Percentiles rank a stretch among this genome's conserved stretches.
These are phyloP conservation scores for Candidula unifasciata DNA, from an alignment of 2,888 invertebrate genomes.

Conservation along the genomic window DNA sequence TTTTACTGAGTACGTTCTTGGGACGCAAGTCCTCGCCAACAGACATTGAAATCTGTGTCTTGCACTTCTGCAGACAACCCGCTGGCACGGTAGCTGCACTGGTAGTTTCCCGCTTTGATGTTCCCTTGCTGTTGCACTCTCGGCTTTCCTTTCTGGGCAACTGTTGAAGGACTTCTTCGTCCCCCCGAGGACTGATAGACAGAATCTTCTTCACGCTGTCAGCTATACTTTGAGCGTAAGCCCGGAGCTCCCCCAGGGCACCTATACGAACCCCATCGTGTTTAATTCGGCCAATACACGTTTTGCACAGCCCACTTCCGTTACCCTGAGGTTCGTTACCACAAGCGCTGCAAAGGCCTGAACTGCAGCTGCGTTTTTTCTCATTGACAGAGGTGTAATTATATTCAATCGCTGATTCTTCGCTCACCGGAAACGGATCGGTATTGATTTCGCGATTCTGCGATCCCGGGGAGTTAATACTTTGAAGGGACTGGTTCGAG, in stretches of 20 bases:
- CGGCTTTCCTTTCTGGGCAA: background rate
- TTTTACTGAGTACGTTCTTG: conserved; percentile 12
- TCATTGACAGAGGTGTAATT: no score
- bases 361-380: background rate
- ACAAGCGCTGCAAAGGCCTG: conserved; percentile 22
- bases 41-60: conserved; percentile 12
- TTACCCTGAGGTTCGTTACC: conserved; percentile 6
- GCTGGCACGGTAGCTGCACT: background rate
- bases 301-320: conserved; percentile 25
- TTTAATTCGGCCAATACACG: conserved; percentile 21
- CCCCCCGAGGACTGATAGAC: background rate
- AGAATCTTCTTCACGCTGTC: conserved; percentile 42
- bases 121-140: background rate
- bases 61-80: background rate
- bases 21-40: background rate
- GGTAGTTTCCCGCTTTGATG: background rate
- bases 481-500: conserved; percentile 9
- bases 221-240: conserved; percentile 38
- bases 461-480: background rate
- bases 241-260: conserved; percentile 22
- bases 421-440: background rate
- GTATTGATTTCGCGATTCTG: background rate
- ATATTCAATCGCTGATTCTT: background rate
- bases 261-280: conserved; percentile 4
- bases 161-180: background rate